Base-by-base conservation (phyloP, 2,888 invertebrate genomes). In the Plemyria rubiginata region DNA sequence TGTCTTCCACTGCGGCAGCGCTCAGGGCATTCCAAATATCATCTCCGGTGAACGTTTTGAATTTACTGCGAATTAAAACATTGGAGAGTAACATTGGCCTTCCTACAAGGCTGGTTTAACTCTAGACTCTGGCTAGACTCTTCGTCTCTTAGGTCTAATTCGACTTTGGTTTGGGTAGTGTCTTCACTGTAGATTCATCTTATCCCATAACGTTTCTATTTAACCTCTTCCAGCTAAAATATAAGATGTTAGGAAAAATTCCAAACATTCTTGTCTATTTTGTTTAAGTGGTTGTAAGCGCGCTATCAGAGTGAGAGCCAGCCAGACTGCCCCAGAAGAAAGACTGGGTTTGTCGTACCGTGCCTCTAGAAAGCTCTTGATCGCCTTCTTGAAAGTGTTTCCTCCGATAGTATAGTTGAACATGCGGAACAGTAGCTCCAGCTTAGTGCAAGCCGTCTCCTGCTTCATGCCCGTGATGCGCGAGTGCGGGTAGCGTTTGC, bases 381-480 rank as follows among this genome's bases (percentile, higher is more conserved):
- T 82, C 2, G 97, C 97, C 49, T 94, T 94, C 77, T 94, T 95
- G 82, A 99, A 97, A 0, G 96, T 95, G 0, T 94, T 92, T 59
- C 95, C 95, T 3, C 98, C 97, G 7, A 98, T 90, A 0, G 97
- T 97, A 73, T 96, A 96, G 80, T 97, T 96, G 78, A 99, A 94
- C 98, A 98, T 99, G 32, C 98, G 93, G 82, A 99, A 96, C 9
- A 98, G 92, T 40, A 97, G 85, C 78, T 96, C 96, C 1, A 95
- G 96, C 88, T 96, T 96, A 3, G 95, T 95, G 38, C 95, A 95
- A 0, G 94, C 94, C 0, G 96, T 96, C 81, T 96, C 96, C 72
- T 95, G 95, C 76, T 95, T 95, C 87, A 95, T 95, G 41, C 96
- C 96, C 0, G 96, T 96, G 67, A 95, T 96, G 62, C 96, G 94